These are phyloP conservation scores for Linyphia triangularis DNA, from an alignment of 2,888 invertebrate species.

Conservation along the genomic window DNA sequence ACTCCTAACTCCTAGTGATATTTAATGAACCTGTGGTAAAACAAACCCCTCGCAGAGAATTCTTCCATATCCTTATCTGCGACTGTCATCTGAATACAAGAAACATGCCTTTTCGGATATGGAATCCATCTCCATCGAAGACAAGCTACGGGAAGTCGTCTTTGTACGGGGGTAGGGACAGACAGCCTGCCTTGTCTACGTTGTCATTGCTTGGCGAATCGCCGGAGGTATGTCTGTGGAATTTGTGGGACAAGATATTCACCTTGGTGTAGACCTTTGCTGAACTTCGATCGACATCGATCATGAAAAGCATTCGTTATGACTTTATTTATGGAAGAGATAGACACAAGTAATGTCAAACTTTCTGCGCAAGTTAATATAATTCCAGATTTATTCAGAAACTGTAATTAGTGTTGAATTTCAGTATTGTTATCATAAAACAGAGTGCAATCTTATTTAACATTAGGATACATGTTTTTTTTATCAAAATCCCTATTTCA, in stretches of 20 bases:
- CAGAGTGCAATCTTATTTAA: no score
- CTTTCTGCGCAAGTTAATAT: no score
- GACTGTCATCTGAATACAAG: conserved; percentile 27
- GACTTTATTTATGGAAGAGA: no score
- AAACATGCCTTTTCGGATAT: conserved; percentile 39
- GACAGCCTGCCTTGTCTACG: conserved; percentile 4
- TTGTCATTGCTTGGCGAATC: conserved; percentile 42
- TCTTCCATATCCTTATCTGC: conserved; percentile 34
- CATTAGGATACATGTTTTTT: no score
- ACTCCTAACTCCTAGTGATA: neutral
- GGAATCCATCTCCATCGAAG: conserved; percentile 43
- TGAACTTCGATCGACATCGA: no score
- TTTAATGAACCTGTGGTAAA: conserved; percentile 3
- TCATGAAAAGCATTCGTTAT: no score
- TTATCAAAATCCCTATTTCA: no score
- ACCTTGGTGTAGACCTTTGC: neutral
- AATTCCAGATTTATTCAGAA: no score
- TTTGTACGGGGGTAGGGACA: neutral
- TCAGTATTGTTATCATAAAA: no score
- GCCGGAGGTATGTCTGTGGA: conserved; percentile 34
- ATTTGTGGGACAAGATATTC: conserved; percentile 51
- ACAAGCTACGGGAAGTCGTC: conserved; percentile 27
- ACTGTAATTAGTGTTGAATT: no score
- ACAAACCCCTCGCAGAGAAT: neutral
- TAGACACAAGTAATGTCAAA: no score